Evolutionary conservation across 1,140 invertebrate genomes (phyloP), one percentile per base, ranked within the genome.

Genomic region (Meloidogyne chitwoodi): DNA sequence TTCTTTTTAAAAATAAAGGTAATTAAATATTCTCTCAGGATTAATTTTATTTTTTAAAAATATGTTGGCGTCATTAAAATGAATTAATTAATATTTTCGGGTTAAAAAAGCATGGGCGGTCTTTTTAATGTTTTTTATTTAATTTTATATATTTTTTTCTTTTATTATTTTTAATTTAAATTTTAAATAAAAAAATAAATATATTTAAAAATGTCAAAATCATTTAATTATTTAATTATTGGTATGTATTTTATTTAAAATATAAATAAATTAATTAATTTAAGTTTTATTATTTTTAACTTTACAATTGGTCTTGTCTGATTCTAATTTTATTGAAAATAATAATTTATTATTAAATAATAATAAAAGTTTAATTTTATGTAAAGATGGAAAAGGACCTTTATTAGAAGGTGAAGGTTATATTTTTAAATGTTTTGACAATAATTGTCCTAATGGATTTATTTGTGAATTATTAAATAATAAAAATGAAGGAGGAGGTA

Each of bases 361-460:
- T 16, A 38, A 69, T 38, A 31, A 22, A 70, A 31, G 16, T 44
- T 70, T 14, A 27, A 34, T 76, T 64, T 63, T 76, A n/a, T 80
- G 79, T 63, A 48, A 76, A n/a, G 79, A 81, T 26, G 79, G 79
- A n/a, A 79, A 77, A 56, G 61, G 65, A 24, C 79, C 79, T 16
- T 44, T 81, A 63, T 31, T 81, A 4, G 79, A 81, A 48, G 79
- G 79, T 8, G 74, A 81, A 41, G 79, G 64, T 27, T 34, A 69
- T 22, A 11, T 77, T 3, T 81, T 81, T 34, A 74, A 75, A 19
- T 81, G 79, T 65, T 56, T 56, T 56, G 62, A 26, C 8, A 44
- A 68, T 56, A 68, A 76, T 27, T 81, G 79, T 41, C 79, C 79
- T 31, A 56, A 77, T n/a, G 79, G 79, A 4, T 81, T 81, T 26